These are phyloP conservation scores for Bicyclus anynana DNA, from an alignment of 1,140 invertebrate genomes.

Conservation along the genomic window DNA sequence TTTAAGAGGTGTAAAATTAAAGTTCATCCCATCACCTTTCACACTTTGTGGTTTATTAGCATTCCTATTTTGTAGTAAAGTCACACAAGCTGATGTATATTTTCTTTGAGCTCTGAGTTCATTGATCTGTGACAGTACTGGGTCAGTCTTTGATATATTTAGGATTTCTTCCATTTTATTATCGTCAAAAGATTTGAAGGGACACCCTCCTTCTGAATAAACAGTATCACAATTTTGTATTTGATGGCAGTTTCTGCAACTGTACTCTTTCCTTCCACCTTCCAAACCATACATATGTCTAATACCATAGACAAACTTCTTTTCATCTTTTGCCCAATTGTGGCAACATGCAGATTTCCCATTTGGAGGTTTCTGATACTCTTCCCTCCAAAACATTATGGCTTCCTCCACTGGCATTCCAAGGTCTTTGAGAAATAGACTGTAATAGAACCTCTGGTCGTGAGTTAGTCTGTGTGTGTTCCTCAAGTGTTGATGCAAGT, in stretches of 20 bases:
- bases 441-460: conserved; percentile 83
- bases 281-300: conserved; percentile 85
- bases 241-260: conserved; percentile 74
- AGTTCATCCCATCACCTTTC: conserved; percentile 37
- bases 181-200: conserved; percentile 79
- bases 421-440: conserved; percentile 84
- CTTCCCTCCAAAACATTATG: conserved; percentile 81
- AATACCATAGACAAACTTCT: conserved; percentile 83
- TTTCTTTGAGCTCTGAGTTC: conserved; percentile 35
- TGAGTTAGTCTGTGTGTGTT: conserved; percentile 85
- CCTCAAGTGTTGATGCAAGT: conserved; percentile 81
- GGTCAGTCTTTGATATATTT: conserved; percentile 24
- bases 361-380: conserved; percentile 79
- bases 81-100: conserved; percentile 50
- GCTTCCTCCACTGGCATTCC: conserved; percentile 82
- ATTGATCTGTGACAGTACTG: conserved; percentile 42
- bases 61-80: conserved; percentile 34
- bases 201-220: conserved; percentile 79
- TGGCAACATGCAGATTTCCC: conserved; percentile 78
- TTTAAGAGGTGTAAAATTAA: conserved; percentile 58
- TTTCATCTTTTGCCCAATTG: conserved; percentile 80
- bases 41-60: conserved; percentile 11
- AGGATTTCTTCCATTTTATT: conserved; percentile 49
- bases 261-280: conserved; percentile 81
- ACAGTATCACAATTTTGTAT: conserved; percentile 72